Base-by-base conservation (phyloP, 2,888 invertebrate species). In the Diaphora mendica region DNA sequence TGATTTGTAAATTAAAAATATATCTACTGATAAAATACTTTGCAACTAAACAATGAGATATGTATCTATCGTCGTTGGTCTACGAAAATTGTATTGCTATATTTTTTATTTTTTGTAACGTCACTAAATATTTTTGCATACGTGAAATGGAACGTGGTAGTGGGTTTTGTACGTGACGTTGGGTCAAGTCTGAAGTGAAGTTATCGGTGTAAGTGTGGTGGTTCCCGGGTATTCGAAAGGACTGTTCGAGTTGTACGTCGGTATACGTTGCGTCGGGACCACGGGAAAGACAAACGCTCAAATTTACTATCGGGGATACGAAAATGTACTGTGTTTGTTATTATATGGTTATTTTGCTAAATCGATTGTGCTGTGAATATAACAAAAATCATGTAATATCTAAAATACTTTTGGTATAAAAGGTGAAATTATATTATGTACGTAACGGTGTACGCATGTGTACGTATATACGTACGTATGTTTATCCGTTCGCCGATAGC, bases 231-330 rank as follows among this genome's bases (percentile, higher is more conserved):
- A 66, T 8, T 26, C n/a, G 15, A 15, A 5, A 42, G 65, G 15
- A 66, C 66, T 26, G 59, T 65, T 48, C 20, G 39, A n/a, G 51
- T 35, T 20, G 64, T 64, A n/a, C 51, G 15, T 8, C 71, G 73
- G 55, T 17, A 66, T 42, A 8, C 11, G 26, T 30, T 1, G 44
- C 48, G 33, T 33, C 59, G 85, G 82, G 85, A 80, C 85, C 85
- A 85, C 71, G 74, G 68, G 66, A 48, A 59, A 44, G 39, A 62
- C 33, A 77, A 74, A 73, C 73, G 83, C 85, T 82, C 83, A 84
- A 85, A 77, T 74, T 64, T 70, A 67, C 64, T 77, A 72, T 73
- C 26, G 44, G 33, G n/a, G 26, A 64, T 66, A 68, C 48, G 13
- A 71, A 48, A 59, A 35, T 30, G 44, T 4, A 48, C 20, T 42